A percentile compares a stretch with the other conserved stretches of the same genome.
phyloP scores from a whole-genome alignment of 2,113 vertebrate species.

The Epinephelus cyanopodus region DNA sequence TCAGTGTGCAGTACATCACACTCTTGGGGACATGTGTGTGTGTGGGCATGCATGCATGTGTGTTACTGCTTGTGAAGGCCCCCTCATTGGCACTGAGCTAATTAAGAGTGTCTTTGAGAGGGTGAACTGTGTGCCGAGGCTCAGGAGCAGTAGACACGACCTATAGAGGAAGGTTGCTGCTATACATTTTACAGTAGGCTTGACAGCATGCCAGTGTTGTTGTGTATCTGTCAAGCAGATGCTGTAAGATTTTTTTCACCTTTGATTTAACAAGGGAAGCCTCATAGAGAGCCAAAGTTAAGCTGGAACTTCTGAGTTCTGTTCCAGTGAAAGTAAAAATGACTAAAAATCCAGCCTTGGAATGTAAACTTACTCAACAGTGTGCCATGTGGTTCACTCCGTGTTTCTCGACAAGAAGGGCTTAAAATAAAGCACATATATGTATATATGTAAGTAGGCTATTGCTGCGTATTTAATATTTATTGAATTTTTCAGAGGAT shows the following conservation, averaged over 20 bases:
- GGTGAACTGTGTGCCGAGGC: constrained; percentile 24
- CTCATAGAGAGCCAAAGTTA: background rate
- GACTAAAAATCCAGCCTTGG: background rate
- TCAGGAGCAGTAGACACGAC: constrained; percentile 20
- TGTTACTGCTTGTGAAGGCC: constrained; percentile 35
- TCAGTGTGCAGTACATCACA: constrained; percentile 60
- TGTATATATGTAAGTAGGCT: background rate
- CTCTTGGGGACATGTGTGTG: constrained; percentile 56
- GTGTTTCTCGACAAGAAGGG: background rate
- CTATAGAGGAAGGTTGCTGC: constrained; percentile 4
- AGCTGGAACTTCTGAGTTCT: background rate
- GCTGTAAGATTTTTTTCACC: background rate
- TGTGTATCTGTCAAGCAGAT: background rate
- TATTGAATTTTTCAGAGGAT: background rate
- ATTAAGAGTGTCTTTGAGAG: constrained; percentile 60
- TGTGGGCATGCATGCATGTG: constrained; percentile 19
- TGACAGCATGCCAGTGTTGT: constrained; percentile 3
- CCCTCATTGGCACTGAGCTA: constrained; percentile 64
- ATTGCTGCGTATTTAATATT: background rate
- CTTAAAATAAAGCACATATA: background rate
- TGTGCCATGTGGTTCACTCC: background rate
- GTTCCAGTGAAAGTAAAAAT: background rate
- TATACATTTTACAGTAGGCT: background rate
- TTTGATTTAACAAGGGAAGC: background rate
- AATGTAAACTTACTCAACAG: background rate